Conservation (phyloP, 2,113 vertebrate species). For the Lophotis ruficrista region DNA sequence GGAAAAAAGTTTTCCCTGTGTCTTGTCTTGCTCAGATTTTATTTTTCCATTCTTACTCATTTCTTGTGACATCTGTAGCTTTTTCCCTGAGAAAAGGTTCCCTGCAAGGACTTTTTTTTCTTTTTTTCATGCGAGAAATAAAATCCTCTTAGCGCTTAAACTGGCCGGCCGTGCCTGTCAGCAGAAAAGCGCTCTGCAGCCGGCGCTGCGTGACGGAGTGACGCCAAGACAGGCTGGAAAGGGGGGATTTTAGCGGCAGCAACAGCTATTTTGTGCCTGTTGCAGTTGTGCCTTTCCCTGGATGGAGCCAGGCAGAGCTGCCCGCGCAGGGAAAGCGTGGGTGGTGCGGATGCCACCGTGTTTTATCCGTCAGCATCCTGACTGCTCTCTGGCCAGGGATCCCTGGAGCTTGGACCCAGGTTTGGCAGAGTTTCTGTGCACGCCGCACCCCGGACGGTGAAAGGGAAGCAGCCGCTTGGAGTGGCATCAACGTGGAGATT, state of each 20-base stretch:
- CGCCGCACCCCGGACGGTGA: neutral
- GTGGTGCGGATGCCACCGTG: neutral
- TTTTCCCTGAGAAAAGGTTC: neutral
- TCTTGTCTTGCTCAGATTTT: neutral
- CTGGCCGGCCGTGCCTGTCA: neutral
- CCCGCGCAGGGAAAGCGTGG: neutral
- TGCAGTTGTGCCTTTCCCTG: neutral
- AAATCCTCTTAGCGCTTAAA: constrained; percentile 29
- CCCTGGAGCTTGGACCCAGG: neutral
- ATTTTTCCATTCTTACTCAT: neutral
- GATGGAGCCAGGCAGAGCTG: neutral
- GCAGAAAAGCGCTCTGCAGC: neutral
- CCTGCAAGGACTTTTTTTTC: neutral
- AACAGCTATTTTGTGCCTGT: neutral
- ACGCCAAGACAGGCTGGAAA: neutral
- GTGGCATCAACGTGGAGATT: neutral
- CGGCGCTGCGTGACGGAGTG: neutral
- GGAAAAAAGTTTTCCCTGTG: neutral
- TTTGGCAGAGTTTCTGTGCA: neutral
- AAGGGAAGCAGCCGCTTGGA: neutral
- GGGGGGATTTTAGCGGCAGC: neutral
- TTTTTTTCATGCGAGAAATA: neutral
- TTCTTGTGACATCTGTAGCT: neutral
- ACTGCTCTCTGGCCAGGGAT: neutral
- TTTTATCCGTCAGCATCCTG: neutral